Conservation (phyloP, 2,797 vertebrate species). For the Falco biarmicus region DNA sequence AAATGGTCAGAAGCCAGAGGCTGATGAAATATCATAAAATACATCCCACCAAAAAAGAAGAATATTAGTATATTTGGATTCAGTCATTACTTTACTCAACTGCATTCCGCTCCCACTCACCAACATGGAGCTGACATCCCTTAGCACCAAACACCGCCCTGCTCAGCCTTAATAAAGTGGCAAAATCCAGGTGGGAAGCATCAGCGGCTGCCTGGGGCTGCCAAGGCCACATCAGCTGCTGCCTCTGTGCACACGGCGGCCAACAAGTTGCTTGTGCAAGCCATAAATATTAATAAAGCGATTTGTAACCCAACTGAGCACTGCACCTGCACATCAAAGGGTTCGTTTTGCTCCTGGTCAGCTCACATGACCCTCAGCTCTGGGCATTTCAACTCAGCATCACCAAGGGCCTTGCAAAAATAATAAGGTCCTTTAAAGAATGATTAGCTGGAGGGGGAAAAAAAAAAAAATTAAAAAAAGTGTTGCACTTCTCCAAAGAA, state of each 20-base stretch:
- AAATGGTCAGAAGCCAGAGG: not conserved
- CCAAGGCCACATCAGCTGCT: not conserved
- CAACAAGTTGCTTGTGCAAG: not conserved
- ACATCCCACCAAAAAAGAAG: accelerated
- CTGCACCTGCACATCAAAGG: too few species aligned
- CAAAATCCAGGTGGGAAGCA: accelerated
- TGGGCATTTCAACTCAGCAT: not conserved
- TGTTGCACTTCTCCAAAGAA: not conserved
- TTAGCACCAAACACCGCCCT: accelerated
- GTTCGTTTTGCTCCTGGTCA: not conserved
- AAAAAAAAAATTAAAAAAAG: not conserved
- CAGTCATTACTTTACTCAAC: not conserved
- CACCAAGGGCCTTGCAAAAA: not conserved
- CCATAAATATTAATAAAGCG: not conserved
- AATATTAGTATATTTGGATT: accelerated
- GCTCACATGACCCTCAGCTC: not conserved
- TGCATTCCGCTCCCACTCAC: accelerated
- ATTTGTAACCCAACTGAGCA: accelerated
- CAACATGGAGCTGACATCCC: accelerated
- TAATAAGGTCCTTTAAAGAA: not conserved
- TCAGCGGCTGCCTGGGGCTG: not conserved
- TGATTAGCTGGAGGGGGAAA: not conserved
- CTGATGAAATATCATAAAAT: not conserved
- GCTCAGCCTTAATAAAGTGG: accelerated
- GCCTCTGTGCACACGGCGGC: not conserved